Evolutionary conservation across 1,140 invertebrate genomes (phyloP), one percentile per base, ranked within the genome.

Genomic region (Oryzaephilus surinamensis): DNA sequence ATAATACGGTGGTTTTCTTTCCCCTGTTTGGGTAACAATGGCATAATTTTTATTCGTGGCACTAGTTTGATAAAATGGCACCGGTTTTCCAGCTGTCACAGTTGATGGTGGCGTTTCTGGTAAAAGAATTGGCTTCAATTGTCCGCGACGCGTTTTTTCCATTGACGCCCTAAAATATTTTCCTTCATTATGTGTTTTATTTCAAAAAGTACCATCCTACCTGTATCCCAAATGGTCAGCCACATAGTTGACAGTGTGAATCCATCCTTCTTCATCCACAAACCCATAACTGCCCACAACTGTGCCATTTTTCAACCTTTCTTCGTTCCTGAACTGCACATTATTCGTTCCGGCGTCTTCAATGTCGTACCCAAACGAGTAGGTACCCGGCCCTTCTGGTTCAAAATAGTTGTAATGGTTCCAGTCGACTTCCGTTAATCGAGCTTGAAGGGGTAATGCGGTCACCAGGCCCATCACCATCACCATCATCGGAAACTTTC

Each of bases 361-460:
- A 2, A 80, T 57, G 34, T 81, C 73, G 50, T 79, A 82, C 10
- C 77, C 76, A 55, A 78, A 82, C 7, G 71, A 66, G 51, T 81
- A 82, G 1, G 74, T 74, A 11, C 74, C 74, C 8, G 70, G 67
- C 14, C 74, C 75, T 71, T 66, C 38, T 6, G 57, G 55, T 35
- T 64, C 49, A 15, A 28, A 48, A 18, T 50, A 43, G 39, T 56
- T 56, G 32, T 64, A 60, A 23, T 51, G 46, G 4, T 38, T 47
- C 57, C 53, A 58, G 8, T 62, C 60, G 6, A 38, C 46, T 45
- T 53, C 20, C 8, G 50, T 47, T 6, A 58, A 40, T 32, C 46
- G 44, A 15, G 38, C 29, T 17, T 2, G 20, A 7, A 11, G 11
- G 24, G 31, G 10, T 16, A 17, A 34, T 34, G 24, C 28, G 10